Conservation (phyloP, 2,113 vertebrate species). For the Megaceryle torquata region DNA sequence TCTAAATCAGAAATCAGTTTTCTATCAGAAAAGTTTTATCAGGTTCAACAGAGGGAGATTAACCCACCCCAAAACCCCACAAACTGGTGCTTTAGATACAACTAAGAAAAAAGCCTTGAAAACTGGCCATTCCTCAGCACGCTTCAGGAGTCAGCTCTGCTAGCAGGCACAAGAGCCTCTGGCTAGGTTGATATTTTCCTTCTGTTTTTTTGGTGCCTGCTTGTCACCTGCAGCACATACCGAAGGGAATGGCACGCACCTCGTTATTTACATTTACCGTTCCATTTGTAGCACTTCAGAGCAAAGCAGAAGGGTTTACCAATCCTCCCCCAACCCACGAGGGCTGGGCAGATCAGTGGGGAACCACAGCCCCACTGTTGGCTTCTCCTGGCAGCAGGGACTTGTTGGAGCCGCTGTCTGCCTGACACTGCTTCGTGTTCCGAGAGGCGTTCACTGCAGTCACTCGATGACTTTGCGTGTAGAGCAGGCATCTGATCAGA, state of each 20-base stretch:
- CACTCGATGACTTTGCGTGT: background rate
- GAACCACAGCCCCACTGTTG: background rate
- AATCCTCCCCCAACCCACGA: background rate
- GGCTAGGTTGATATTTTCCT: background rate
- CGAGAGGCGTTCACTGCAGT: background rate
- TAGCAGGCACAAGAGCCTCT: background rate
- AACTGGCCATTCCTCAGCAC: background rate
- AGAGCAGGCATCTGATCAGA: constrained; percentile 2
- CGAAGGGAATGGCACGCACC: background rate
- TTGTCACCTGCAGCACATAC: background rate
- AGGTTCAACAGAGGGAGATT: background rate
- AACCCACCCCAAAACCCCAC: background rate
- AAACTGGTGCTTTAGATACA: background rate
- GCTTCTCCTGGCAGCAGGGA: accelerated
- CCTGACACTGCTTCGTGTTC: background rate
- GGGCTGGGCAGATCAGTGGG: background rate
- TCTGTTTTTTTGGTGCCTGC: background rate
- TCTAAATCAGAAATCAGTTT: background rate
- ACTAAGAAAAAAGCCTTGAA: background rate
- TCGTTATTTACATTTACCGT: background rate
- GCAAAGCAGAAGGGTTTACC: background rate
- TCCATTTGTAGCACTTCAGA: background rate
- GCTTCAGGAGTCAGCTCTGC: background rate
- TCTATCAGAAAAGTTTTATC: background rate
- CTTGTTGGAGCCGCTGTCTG: background rate